phyloP scores from a whole-genome alignment of 2,888 invertebrate genomes.

The Thelaira solivaga region DNA sequence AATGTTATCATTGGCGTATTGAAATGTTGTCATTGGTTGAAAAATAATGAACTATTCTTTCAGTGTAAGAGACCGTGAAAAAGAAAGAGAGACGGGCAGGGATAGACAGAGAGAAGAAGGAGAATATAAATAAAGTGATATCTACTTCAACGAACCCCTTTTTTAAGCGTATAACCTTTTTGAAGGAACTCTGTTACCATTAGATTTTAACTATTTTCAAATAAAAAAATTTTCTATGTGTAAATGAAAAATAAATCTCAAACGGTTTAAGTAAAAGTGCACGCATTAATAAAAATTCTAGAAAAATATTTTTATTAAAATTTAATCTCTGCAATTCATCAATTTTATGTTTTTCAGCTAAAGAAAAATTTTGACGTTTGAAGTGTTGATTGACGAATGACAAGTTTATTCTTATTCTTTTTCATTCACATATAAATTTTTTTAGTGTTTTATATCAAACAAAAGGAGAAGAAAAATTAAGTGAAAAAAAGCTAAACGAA shows the following conservation, averaged over 20 bases:
- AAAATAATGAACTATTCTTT: no score
- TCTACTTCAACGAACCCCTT: no score
- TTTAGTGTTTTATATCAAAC: not conserved
- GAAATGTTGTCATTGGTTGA: no score
- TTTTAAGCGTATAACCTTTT: no score
- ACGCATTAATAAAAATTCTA: not conserved
- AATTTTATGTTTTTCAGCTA: not conserved
- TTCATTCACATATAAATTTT: not conserved
- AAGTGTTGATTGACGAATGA: slow-evolving; percentile 47
- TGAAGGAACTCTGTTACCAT: no score
- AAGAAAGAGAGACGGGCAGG: no score
- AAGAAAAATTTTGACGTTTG: slow-evolving; percentile 6
- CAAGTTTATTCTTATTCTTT: slow-evolving; percentile 36
- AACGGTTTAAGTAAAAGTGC: not conserved
- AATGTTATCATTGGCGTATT: no score
- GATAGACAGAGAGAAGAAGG: no score
- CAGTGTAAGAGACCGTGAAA: no score
- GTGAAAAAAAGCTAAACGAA: not conserved
- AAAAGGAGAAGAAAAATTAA: not conserved
- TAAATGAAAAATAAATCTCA: not conserved
- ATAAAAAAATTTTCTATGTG: slow-evolving; percentile 15
- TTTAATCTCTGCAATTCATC: not conserved
- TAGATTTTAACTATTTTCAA: no score
- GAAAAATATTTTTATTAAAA: not conserved
- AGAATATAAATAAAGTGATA: no score